Evolutionary conservation across 2,888 invertebrate species (phyloP).

Genomic region (Craniophora ligustri): DNA sequence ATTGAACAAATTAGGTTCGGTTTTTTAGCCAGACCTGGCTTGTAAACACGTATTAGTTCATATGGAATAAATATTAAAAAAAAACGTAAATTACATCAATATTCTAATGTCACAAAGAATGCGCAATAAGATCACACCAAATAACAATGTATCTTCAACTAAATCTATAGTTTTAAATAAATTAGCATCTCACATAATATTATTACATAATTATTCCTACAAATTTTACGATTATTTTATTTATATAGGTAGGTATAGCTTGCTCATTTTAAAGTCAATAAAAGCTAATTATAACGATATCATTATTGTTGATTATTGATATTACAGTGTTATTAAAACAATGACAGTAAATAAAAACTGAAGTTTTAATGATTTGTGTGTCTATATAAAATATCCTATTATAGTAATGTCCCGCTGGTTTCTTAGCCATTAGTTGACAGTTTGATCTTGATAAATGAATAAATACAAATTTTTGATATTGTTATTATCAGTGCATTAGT

Average conservation of each 20-base stretch:
- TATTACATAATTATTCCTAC: neutral
- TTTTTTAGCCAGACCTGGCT: no score
- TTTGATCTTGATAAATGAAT: no score
- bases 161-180: slow-evolving; percentile 12
- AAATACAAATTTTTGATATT: no score
- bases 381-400: slow-evolving; percentile 8
- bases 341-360: no score
- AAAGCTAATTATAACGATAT: slow-evolving; percentile 26
- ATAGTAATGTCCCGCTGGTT: slow-evolving; percentile 14
- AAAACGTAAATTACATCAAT: neutral
- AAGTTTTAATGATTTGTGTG: no score
- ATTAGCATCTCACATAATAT: slow-evolving; percentile 13
- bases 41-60: no score
- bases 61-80: no score
- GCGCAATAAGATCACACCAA: slow-evolving; percentile 12
- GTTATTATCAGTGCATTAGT: slow-evolving; percentile 8
- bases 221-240: slow-evolving; percentile 19
- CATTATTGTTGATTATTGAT: no score
- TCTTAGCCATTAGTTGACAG: neutral
- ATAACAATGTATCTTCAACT: slow-evolving; percentile 18
- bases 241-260: neutral
- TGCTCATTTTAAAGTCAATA: slow-evolving; percentile 4
- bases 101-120: slow-evolving; percentile 1
- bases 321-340: no score
- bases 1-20: no score